Conservation (phyloP, 2,888 invertebrate genomes). For the Drosophila meridiana region DNA sequence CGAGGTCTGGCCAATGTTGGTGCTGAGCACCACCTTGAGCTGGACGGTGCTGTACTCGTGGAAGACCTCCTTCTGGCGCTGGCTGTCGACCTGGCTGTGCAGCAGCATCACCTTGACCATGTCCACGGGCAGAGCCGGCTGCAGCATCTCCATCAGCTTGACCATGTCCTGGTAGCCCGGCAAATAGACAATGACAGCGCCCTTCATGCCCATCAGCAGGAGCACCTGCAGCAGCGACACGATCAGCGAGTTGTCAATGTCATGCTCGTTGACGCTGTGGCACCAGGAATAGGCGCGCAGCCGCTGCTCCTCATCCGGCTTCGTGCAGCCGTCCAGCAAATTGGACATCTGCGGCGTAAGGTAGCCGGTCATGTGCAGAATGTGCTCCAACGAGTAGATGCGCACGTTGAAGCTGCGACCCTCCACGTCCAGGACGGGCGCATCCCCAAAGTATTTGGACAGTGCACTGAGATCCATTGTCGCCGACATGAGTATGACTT, state of each 20-base stretch:
- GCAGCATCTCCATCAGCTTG: conserved; percentile 88
- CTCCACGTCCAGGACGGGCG: conserved; percentile 91
- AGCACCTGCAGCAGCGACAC: conserved; percentile 87
- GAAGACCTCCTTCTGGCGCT: conserved; percentile 93
- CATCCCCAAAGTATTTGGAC: conserved; percentile 92
- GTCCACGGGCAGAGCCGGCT: conserved; percentile 13
- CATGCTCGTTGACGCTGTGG: conserved; percentile 86
- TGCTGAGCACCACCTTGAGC: conserved; percentile 96
- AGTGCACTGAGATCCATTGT: conserved; percentile 94
- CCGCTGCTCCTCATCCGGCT: conserved; percentile 85
- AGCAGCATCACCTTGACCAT: conserved; percentile 88
- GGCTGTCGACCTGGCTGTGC: conserved; percentile 94
- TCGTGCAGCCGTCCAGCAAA: background rate
- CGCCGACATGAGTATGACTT: conserved; percentile 97
- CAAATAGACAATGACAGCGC: conserved; percentile 93
- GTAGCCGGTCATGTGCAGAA: conserved; percentile 87
- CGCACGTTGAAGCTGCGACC: conserved; percentile 91
- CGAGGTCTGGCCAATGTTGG: conserved; percentile 98
- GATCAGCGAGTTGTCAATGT: conserved; percentile 91
- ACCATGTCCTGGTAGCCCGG: conserved; percentile 98
- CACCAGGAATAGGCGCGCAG: conserved; percentile 89
- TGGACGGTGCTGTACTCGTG: conserved; percentile 86
- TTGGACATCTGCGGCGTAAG: conserved; percentile 56
- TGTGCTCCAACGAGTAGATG: conserved; percentile 92
- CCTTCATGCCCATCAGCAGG: conserved; percentile 84